Evolutionary conservation across 2,113 vertebrate genomes (phyloP), one percentile per base, ranked within the genome.

Genomic region (Cervus canadensis): DNA sequence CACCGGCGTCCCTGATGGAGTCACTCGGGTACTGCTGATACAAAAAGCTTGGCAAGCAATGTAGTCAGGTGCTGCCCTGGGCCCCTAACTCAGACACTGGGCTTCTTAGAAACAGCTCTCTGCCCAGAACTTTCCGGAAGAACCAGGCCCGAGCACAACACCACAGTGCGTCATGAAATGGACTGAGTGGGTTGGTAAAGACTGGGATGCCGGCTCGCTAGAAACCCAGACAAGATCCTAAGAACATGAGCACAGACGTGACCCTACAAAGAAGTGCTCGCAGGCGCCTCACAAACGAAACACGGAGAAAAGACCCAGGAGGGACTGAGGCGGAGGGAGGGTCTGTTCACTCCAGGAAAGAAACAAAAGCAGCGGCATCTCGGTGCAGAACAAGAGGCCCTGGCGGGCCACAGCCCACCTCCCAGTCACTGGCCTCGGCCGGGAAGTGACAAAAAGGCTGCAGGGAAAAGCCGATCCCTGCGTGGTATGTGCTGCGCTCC

Each of bases 241-340:
- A 57, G 76, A 91, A 54, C 2, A 0, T 1, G 19, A 64, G 48
- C 25, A 19, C 36, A 0, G 30, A 7, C 2, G 15, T 17, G 1
- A 6, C 8, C 26, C 11, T 93, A 79, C 0, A 7, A 83, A 52
- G 36, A 54, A 1, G 17, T 3, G 2, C 21, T 81, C 36, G 11
- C 1, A 1, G 79, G n/a, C 26, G 91, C 50, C 50, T 83, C 79
- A 54, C 50, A 36, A 14, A 54, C 5, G 19, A 83, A 54, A 36
- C 50, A 8, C 0, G 0, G 33, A 83, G 81, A 28, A 14, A 83
- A 54, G 81, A 25, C 19, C 50, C 81, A 54, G 19, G 33, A 52
- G 50, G 78, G 84, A 28, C 43, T 16, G 5, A 54, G n/a, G 52
- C 1, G 2, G 10, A 13, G 19, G 26, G 33, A 13, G 43, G 28